These are phyloP conservation scores for Anhinga anhinga DNA, from an alignment of 2,113 vertebrate species.

Conservation along the genomic window DNA sequence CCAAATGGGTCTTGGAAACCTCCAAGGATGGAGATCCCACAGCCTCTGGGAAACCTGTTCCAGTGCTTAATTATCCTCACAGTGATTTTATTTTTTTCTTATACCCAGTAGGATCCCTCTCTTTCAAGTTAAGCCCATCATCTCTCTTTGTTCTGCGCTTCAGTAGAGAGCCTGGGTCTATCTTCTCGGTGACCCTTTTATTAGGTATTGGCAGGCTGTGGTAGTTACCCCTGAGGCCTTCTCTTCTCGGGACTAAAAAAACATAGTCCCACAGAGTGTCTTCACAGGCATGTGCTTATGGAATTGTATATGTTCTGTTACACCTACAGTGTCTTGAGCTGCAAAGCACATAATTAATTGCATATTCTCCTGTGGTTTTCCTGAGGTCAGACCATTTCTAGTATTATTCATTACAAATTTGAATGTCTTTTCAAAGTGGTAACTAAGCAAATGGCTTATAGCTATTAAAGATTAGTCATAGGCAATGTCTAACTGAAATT, in stretches of 20 bases:
- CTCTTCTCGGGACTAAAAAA: not conserved
- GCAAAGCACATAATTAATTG: not conserved
- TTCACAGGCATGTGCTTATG: not conserved
- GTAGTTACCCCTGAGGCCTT: not conserved
- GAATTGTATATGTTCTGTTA: not conserved
- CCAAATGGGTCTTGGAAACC: not conserved
- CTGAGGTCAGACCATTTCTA: not conserved
- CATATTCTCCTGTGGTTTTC: not conserved
- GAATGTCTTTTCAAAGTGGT: not conserved
- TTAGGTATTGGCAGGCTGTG: not conserved
- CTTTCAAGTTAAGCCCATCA: not conserved
- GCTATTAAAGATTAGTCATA: not conserved
- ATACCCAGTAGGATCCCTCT: not conserved
- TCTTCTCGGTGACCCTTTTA: not conserved
- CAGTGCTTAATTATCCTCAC: not conserved
- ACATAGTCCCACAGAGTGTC: accelerated
- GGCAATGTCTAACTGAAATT: not conserved
- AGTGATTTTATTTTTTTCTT: not conserved
- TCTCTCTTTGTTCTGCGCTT: not conserved
- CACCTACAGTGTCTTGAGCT: not conserved
- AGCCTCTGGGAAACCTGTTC: not conserved
- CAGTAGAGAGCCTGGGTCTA: not conserved
- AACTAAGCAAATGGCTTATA: not conserved
- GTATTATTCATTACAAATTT: not conserved
- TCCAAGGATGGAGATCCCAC: not conserved